Evolutionary conservation across 2,797 vertebrate species (phyloP).

Genomic region (Cephalopachus bancanus): DNA sequence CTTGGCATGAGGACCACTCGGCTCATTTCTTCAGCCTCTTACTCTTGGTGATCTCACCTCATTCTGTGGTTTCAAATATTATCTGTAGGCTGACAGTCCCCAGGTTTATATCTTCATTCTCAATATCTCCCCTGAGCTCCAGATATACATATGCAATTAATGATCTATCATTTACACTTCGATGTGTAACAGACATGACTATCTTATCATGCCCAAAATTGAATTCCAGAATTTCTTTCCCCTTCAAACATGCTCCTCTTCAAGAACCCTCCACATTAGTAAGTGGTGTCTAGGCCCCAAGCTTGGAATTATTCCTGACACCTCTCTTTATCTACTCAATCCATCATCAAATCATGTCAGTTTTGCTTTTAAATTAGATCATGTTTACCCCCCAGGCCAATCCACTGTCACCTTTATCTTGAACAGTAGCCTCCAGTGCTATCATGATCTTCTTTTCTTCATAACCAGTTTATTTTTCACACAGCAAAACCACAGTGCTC

Average conservation of each 20-base stretch:
- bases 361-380: not conserved
- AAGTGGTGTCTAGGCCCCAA: not conserved
- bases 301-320: not conserved
- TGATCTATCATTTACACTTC: not conserved
- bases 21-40: not conserved
- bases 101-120: not conserved
- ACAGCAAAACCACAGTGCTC: not conserved
- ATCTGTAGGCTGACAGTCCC: not conserved
- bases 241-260: accelerated
- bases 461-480: accelerated
- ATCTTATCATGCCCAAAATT: no score
- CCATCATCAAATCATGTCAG: not conserved
- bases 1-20: not conserved
- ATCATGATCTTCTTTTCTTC: not conserved
- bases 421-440: accelerated
- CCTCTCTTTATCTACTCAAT: not conserved
- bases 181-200: not conserved
- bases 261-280: no score
- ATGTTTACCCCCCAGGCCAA: accelerated
- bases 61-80: not conserved
- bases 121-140: not conserved
- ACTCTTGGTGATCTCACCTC: no score
- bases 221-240: not conserved
- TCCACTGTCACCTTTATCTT: not conserved
- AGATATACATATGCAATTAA: no score